Percentiles rank a stretch among this genome's conserved stretches.
These are phyloP conservation scores for Pollicipes pollicipes DNA, from an alignment of 1,140 invertebrate genomes.

Conservation along the genomic window DNA sequence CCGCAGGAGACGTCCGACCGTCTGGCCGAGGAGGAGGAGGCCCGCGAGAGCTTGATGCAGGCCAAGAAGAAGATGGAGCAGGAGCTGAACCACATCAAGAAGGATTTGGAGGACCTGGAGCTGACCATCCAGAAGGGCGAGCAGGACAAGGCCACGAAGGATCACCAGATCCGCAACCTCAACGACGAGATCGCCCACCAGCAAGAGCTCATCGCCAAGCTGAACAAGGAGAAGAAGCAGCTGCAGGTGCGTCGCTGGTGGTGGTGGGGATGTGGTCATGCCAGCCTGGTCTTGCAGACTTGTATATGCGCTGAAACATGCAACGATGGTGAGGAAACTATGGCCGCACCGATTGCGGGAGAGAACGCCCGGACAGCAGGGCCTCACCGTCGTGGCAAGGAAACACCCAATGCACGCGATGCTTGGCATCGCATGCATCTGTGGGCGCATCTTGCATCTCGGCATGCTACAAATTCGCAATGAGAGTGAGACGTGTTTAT, in stretches of 20 bases:
- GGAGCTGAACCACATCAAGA: conserved; percentile 31
- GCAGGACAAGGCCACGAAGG: conserved; percentile 47
- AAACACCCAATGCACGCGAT: too few species aligned
- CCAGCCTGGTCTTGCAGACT: conserved; percentile 88
- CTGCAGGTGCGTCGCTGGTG: conserved; percentile 60
- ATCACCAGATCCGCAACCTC: conserved; percentile 89
- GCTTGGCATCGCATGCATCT: conserved; percentile 37
- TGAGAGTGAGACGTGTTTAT: too few species aligned
- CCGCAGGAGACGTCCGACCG: conserved; percentile 12
- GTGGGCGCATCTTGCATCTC: too few species aligned
- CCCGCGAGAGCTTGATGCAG: conserved; percentile 18
- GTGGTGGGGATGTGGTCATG: conserved; percentile 88
- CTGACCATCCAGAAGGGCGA: conserved; percentile 36
- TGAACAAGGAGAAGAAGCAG: conserved; percentile 41
- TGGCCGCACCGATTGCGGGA: too few species aligned
- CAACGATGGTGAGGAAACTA: too few species aligned
- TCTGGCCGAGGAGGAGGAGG: conserved; percentile 26
- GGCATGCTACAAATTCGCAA: too few species aligned
- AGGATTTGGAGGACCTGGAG: conserved; percentile 37
- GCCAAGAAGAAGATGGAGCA: conserved; percentile 25
- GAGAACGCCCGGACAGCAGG: too few species aligned
- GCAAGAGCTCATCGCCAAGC: conserved; percentile 89
- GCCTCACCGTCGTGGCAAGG: conserved; percentile 5
- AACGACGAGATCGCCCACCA: conserved; percentile 98
- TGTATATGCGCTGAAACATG: too few species aligned